phyloP scores from a whole-genome alignment of 2,113 vertebrate species.

The Apus apus region DNA sequence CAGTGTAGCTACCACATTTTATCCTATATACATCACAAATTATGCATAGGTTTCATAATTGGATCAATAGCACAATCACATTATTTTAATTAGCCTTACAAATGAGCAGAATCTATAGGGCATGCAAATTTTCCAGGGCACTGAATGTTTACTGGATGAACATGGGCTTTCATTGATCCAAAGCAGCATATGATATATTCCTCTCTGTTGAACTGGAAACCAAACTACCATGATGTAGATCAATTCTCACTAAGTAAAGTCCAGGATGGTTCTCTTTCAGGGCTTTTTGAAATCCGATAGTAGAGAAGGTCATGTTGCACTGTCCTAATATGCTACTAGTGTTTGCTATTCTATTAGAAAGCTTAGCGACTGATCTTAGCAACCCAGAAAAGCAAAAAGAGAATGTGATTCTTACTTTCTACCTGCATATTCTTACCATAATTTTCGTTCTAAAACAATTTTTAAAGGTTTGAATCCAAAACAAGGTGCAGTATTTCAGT shows the following conservation, averaged over 20 bases:
- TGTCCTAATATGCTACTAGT: slow-evolving; percentile 18
- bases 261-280: slow-evolving; percentile 51
- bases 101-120: slow-evolving; percentile 29
- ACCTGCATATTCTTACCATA: not conserved
- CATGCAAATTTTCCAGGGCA: slow-evolving; percentile 37
- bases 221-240: slow-evolving; percentile 51
- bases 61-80: slow-evolving; percentile 21
- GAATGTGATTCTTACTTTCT: not conserved
- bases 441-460: not conserved
- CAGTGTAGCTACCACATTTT: not conserved
- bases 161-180: slow-evolving; percentile 57
- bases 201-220: slow-evolving; percentile 62
- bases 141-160: not conserved
- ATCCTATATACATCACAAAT: not conserved
- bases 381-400: not conserved
- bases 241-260: slow-evolving; percentile 67
- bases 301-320: slow-evolving; percentile 71
- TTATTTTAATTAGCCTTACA: slow-evolving; percentile 57
- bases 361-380: not conserved
- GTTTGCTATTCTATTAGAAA: slow-evolving; percentile 42
- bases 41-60: slow-evolving; percentile 42
- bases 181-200: slow-evolving; percentile 42
- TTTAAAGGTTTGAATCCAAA: not conserved
- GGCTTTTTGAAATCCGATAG: slow-evolving; percentile 63
- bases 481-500: not conserved